Conservation (phyloP, 2,888 invertebrate genomes). For the Oithona nana region DNA sequence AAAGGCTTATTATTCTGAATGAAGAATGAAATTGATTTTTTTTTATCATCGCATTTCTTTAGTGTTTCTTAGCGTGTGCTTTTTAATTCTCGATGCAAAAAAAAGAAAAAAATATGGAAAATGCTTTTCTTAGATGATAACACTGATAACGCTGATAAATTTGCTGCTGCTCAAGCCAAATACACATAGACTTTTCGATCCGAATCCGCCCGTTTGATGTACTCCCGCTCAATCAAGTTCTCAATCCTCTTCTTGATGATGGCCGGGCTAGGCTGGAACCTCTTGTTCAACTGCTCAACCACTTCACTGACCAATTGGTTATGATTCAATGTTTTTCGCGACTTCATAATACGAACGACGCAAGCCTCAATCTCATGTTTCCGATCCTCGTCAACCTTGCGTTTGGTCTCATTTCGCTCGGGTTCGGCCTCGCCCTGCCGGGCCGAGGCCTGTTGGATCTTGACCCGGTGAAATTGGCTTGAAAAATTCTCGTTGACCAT, state of each 20-base stretch:
- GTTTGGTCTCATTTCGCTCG: constrained; percentile 92
- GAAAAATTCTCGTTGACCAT: constrained; percentile 94
- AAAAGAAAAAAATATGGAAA: no score
- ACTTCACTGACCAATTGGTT: constrained; percentile 32
- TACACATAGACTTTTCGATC: constrained; percentile 38
- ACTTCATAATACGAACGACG: constrained; percentile 97
- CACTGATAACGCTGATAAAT: no score
- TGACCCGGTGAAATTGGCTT: constrained; percentile 88
- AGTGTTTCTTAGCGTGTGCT: no score
- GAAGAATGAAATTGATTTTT: no score
- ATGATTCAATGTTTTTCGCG: constrained; percentile 67
- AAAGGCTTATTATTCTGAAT: no score
- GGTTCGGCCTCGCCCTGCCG: constrained; percentile 95
- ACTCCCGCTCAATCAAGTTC: constrained; percentile 95
- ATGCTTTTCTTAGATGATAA: no score
- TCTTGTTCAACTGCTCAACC: constrained; percentile 83
- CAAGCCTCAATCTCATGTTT: constrained; percentile 99
- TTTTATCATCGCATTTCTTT: no score
- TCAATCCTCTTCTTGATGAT: constrained; percentile 99
- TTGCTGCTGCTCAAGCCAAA: constrained; percentile 6
- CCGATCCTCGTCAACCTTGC: constrained; percentile 93
- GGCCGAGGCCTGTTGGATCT: constrained; percentile 70
- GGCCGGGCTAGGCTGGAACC: constrained; percentile 93
- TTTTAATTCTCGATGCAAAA: no score
- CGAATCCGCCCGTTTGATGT: constrained; percentile 87